These are phyloP conservation scores for Gnathochromis pfefferi DNA, from an alignment of 2,113 vertebrate genomes.

Conservation along the genomic window DNA sequence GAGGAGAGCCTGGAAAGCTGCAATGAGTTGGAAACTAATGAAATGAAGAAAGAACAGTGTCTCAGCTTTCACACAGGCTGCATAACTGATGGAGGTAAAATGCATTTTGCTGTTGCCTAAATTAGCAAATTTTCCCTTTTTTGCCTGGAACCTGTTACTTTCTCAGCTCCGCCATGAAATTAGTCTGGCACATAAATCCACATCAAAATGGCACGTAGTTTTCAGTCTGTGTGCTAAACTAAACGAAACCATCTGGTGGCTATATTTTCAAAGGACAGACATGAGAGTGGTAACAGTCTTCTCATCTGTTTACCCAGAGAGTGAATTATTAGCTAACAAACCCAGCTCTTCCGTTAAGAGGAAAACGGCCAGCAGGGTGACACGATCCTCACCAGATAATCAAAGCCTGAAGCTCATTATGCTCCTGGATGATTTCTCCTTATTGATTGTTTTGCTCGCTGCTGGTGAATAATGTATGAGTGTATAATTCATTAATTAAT, in stretches of 20 bases:
- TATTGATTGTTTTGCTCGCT: background rate
- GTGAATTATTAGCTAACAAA: background rate
- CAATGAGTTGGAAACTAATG: background rate
- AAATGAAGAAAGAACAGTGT: background rate
- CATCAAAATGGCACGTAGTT: background rate
- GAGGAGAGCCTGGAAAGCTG: background rate
- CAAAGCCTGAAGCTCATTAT: background rate
- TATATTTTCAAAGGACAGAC: background rate
- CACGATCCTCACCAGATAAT: background rate
- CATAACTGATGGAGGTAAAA: background rate
- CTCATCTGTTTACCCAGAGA: background rate
- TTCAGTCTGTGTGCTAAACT: background rate
- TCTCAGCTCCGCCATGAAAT: background rate
- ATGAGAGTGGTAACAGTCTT: background rate
- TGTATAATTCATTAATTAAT: background rate
- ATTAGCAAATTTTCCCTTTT: background rate
- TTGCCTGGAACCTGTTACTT: background rate
- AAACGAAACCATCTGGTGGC: background rate
- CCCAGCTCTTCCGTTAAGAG: background rate
- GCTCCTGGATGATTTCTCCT: background rate
- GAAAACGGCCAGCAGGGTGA: background rate
- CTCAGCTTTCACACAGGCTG: background rate
- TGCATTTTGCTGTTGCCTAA: background rate
- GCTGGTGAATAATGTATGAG: background rate
- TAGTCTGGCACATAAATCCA: background rate